Conservation (phyloP, 2,888 invertebrate species). For the Standfussiana lucernea region DNA sequence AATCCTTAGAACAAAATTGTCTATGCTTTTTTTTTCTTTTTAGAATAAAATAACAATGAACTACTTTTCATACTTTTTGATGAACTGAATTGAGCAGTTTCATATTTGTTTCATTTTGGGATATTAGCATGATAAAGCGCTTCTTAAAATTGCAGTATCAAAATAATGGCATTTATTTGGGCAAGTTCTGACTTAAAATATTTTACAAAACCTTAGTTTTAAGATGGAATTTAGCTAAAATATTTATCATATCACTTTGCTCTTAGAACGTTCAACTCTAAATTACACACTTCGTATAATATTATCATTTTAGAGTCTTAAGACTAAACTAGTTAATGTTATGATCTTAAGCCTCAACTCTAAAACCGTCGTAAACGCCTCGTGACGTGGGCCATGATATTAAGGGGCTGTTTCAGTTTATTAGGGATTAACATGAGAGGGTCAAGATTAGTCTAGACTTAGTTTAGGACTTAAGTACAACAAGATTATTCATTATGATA, state of each 20-base stretch:
- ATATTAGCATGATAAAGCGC: background rate
- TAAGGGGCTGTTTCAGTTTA: constrained; percentile 36
- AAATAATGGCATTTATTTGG: background rate
- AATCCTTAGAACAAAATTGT: background rate
- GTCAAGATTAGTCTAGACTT: constrained; percentile 27
- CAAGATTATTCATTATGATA: constrained; percentile 2
- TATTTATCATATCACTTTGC: background rate
- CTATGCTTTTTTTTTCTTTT: background rate
- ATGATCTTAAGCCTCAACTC: constrained; percentile 16
- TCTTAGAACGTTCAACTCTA: background rate
- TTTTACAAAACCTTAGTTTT: background rate
- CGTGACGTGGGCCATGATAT: constrained; percentile 12
- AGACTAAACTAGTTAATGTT: constrained; percentile 35
- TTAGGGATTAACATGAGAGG: constrained; percentile 28
- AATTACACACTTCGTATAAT: constrained; percentile 18
- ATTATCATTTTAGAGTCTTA: constrained; percentile 11
- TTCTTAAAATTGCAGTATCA: background rate
- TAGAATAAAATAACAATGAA: background rate
- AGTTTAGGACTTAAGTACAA: background rate
- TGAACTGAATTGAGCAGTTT: background rate
- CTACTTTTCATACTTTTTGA: background rate
- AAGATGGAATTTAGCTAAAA: background rate
- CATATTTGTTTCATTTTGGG: background rate
- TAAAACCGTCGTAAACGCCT: constrained; percentile 26
- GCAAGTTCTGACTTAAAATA: background rate